Evolutionary conservation across 2,113 vertebrate genomes (phyloP).

Genomic region (Lepus americanus): DNA sequence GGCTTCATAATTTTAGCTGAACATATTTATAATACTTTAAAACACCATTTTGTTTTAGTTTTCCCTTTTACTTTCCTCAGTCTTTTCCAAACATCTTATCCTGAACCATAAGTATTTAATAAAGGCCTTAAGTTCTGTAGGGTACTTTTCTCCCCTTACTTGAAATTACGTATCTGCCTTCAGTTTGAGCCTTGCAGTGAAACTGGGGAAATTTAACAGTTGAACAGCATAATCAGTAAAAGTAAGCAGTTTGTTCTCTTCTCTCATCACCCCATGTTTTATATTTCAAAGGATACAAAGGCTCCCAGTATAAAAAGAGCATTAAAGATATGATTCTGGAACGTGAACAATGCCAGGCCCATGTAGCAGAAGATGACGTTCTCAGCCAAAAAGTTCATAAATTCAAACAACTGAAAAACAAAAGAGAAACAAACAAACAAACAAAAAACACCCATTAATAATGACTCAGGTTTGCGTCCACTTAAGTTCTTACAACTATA

Average conservation of each 20-base stretch:
- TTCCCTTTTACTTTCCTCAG: background rate
- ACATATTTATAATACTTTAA: conserved; percentile 46
- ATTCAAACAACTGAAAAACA: conserved; percentile 92
- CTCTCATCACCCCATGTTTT: background rate
- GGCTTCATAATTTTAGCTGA: conserved; percentile 49
- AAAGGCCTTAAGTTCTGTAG: background rate
- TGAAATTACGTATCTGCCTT: background rate
- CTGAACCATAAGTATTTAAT: background rate
- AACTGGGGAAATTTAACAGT: background rate
- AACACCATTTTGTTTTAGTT: background rate
- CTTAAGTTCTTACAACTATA: background rate
- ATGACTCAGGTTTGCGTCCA: conserved; percentile 26
- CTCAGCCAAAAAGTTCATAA: conserved; percentile 94
- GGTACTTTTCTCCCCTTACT: background rate
- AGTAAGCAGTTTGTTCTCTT: background rate
- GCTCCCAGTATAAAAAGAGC: conserved; percentile 91
- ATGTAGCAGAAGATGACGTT: conserved; percentile 95
- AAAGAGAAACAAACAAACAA: conserved; percentile 76
- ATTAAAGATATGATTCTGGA: conserved; percentile 92
- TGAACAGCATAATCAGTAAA: background rate
- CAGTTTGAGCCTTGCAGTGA: background rate
- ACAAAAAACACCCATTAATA: conserved; percentile 56
- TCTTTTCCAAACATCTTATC: conserved; percentile 41
- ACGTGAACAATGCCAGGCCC: conserved; percentile 91
- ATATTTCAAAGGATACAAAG: conserved; percentile 91